Base-by-base conservation (phyloP, 2,888 invertebrate genomes). In the Drosophila flavopinicola region DNA sequence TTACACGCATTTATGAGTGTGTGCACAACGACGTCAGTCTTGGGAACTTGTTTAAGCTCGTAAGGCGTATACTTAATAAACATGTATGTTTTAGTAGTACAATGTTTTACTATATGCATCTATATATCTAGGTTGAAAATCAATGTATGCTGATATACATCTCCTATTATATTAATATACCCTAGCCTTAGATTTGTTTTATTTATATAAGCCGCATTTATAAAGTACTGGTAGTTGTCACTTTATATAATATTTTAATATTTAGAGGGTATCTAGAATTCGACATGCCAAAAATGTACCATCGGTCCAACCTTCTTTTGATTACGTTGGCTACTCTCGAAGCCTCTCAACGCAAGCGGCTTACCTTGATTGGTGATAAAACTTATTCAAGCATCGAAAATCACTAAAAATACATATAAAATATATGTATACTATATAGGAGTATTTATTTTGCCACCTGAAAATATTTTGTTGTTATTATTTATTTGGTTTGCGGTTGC, bases 361-460 rank as follows among this genome's bases (percentile, higher is more conserved):
- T 88, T 82, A 76, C 87, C 87, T 87, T 87, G 87, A 79, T 77
- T 58, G 63, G 69, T 82, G 88, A 87, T 85, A 87, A 88, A 86
- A 88, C 54, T 78, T 85, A 82, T 75, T 75, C 76, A 76, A 75
- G 83, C 84, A 56, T 66, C 49, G 47, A 44, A 70, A 68, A 57
- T 57, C 33, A 51, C 13, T 42, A 47, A 30, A 39, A 25, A 60
- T 37, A 49, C 6, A 30, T 25, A 37, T 13, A 57, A 25, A 30
- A 42, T 9, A 42, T 7, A 32, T 27, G 23, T 24, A 42, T 41
- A 47, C 33, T 10, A 13, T 1, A 29, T 45, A n/a, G 29, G 6
- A 32, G 3, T 17, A 11, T 47, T 11, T 9, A 27, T 51, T 51
- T 38, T 27, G 33, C 51, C 57, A 23, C 29, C 30, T 42, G 9